Evolutionary conservation across 2,113 vertebrate species (phyloP).

Genomic region (Martes martes): DNA sequence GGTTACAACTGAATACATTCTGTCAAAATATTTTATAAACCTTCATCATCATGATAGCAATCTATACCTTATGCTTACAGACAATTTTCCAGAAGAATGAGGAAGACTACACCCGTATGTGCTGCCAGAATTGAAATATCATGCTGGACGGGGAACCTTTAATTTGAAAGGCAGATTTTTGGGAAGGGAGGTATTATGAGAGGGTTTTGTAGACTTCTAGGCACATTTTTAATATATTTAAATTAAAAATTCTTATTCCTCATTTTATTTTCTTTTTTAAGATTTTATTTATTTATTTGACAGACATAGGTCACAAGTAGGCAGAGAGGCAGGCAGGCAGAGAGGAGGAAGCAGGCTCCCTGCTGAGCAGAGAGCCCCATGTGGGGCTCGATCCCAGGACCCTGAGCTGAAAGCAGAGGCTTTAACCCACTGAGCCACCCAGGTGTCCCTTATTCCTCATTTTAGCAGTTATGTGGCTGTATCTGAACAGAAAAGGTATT

Average conservation of each 20-base stretch:
- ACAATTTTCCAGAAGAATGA: neutral
- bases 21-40: neutral
- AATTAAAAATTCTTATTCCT: neutral
- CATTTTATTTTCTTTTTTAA: neutral
- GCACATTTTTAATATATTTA: neutral
- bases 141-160: neutral
- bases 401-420: no score
- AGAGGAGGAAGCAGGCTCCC: no score
- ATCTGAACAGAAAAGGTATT: neutral
- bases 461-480: neutral
- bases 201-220: neutral
- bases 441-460: neutral
- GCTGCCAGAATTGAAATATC: neutral
- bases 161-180: slow-evolving; percentile 26
- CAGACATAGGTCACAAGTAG: no score
- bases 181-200: neutral
- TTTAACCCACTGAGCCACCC: no score
- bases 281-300: no score
- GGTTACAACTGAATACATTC: neutral
- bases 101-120: neutral
- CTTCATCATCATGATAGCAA: neutral
- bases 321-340: no score
- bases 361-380: no score
- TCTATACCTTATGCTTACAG: neutral
- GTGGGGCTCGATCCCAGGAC: no score